Evolutionary conservation across 2,888 invertebrate species (phyloP).

Genomic region (Creontiades dilutus): DNA sequence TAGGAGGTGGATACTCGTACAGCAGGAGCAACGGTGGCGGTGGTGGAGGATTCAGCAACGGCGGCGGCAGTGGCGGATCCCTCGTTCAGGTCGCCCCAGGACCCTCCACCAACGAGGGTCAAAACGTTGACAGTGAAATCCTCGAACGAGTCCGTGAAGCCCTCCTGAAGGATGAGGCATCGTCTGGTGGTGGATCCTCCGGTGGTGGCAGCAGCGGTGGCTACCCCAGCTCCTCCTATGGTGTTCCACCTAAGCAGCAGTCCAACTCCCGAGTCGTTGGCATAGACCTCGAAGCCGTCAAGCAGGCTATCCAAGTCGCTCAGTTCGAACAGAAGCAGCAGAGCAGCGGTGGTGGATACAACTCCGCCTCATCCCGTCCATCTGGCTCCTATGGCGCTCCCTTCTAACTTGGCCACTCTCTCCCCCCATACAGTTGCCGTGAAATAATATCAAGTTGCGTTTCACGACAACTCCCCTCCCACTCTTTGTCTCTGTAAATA

Average conservation of each 20-base stretch:
- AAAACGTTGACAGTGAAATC: constrained; percentile 88
- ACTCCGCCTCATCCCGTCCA: constrained; percentile 81
- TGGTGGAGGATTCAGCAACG: constrained; percentile 78
- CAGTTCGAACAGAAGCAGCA: constrained; percentile 87
- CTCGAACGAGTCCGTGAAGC: constrained; percentile 89
- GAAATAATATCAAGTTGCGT: constrained; percentile 60
- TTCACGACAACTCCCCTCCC: constrained; percentile 73
- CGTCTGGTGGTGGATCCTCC: constrained; percentile 79
- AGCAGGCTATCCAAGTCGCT: constrained; percentile 92
- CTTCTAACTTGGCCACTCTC: constrained; percentile 78
- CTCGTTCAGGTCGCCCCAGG: constrained; percentile 88
- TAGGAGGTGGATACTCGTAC: constrained; percentile 84
- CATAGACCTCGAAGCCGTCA: constrained; percentile 90
- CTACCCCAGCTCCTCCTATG: constrained; percentile 76
- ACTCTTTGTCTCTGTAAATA: constrained; percentile 69
- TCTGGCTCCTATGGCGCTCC: constrained; percentile 87
- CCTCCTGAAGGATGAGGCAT: constrained; percentile 87
- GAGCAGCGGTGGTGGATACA: constrained; percentile 79
- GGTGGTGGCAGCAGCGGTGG: no score
- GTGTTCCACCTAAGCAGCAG: constrained; percentile 79
- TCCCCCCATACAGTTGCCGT: constrained; percentile 75
- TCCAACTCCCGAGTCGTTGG: constrained; percentile 87
- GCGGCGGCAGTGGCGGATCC: constrained; percentile 81
- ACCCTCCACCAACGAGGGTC: constrained; percentile 90
- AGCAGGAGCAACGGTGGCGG: constrained; percentile 82